These are phyloP conservation scores for Channa striata DNA, from an alignment of 2,797 vertebrate genomes.

Conservation along the genomic window DNA sequence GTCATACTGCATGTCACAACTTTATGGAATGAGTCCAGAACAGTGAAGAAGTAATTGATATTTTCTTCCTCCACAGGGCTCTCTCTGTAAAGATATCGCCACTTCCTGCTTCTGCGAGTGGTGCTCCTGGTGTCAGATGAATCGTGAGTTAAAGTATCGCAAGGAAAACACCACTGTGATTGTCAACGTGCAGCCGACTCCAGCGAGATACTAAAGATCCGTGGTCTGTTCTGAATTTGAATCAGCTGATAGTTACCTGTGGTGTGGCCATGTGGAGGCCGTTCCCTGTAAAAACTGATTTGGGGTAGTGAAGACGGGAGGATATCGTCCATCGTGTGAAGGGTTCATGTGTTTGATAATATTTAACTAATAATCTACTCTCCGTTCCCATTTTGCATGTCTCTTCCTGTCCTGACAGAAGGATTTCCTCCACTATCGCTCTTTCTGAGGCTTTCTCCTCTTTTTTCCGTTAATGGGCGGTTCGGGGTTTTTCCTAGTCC, in stretches of 20 bases:
- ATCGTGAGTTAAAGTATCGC: constrained; percentile 63
- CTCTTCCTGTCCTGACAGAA: too few species aligned
- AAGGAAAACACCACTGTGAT: background rate
- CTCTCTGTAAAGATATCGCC: constrained; percentile 68
- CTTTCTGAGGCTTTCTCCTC: too few species aligned
- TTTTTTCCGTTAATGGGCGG: too few species aligned
- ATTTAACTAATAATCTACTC: too few species aligned
- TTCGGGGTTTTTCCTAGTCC: too few species aligned
- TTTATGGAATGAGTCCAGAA: too few species aligned
- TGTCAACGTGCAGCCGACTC: background rate
- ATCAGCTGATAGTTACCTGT: background rate
- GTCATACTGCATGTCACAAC: too few species aligned
- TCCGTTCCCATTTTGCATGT: too few species aligned
- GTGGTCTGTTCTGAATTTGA: background rate
- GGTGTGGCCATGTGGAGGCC: background rate
- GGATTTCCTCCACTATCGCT: too few species aligned
- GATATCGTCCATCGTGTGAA: too few species aligned
- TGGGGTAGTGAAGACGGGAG: too few species aligned
- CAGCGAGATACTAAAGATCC: background rate
- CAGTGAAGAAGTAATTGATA: background rate
- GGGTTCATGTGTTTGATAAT: too few species aligned
- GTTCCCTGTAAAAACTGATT: background rate
- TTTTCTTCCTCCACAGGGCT: constrained; percentile 62
- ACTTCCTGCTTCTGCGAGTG: constrained; percentile 56
- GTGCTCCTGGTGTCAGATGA: constrained; percentile 82